A percentile compares a stretch with the other conserved stretches of the same genome.
Evolutionary conservation across 2,888 invertebrate genomes (phyloP).

Genomic region (Ariolimax columbianus): DNA sequence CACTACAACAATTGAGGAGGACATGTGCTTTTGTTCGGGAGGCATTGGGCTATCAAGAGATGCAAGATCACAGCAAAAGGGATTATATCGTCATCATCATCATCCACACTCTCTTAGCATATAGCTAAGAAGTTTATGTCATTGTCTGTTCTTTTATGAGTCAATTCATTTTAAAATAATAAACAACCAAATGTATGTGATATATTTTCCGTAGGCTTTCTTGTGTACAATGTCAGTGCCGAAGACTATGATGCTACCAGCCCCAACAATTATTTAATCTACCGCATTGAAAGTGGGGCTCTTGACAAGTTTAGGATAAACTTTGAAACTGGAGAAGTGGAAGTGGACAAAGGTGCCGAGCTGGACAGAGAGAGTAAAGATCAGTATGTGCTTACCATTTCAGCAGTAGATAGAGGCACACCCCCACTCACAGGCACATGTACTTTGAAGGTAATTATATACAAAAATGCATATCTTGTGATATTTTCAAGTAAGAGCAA

Average conservation of each 20-base stretch:
- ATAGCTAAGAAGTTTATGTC: too few relatives aligned
- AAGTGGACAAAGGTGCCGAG: slow-evolving; percentile 90
- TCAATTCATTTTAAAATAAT: too few relatives aligned
- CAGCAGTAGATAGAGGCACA: slow-evolving; percentile 75
- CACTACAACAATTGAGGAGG: too few relatives aligned
- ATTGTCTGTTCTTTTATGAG: too few relatives aligned
- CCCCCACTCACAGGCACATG: slow-evolving; percentile 64
- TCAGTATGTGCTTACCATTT: slow-evolving; percentile 68
- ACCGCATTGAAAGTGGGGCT: slow-evolving; percentile 93
- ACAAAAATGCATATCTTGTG: neutral
- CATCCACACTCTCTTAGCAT: too few relatives aligned
- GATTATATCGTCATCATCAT: too few relatives aligned
- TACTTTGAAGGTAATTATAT: slow-evolving; percentile 58
- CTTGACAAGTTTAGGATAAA: slow-evolving; percentile 95
- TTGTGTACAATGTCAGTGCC: slow-evolving; percentile 60
- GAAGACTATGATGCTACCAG: slow-evolving; percentile 69
- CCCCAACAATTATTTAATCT: slow-evolving; percentile 91
- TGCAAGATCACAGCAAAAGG: too few relatives aligned
- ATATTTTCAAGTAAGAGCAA: neutral
- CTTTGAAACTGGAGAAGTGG: slow-evolving; percentile 89
- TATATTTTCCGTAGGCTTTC: neutral
- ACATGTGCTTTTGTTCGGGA: too few relatives aligned
- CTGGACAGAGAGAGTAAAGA: slow-evolving; percentile 87
- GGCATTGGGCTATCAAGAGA: too few relatives aligned
- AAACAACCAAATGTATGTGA: neutral